Base-by-base conservation (phyloP, 2,797 vertebrate genomes). In the Myotis vivesi region DNA sequence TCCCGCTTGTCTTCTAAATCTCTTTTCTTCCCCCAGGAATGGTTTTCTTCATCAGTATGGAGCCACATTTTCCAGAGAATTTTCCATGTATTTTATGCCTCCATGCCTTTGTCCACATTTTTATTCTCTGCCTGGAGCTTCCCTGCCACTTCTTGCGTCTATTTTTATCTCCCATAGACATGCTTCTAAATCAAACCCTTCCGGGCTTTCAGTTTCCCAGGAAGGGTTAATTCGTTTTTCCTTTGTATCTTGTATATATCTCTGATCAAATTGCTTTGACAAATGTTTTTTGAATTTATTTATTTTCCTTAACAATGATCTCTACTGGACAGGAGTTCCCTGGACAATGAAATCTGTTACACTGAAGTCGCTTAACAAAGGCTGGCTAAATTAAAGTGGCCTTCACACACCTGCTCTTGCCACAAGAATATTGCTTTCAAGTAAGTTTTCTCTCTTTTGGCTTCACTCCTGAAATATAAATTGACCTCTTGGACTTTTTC, bases 401-500 rank as follows among this genome's bases (percentile, higher is more conserved):
- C 46, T 75, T 93, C 55, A 71, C n/a, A 77, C 16, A 84, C 87
- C 57, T 71, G 72, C 57, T 89, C 30, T 79, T 92, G 73, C 36
- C 69, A 75, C 20, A 62, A 95, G n/a, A 64, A 55, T 7, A 3
- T 66, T 22, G 25, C 66, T 94, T 92, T 81, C 88, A 96, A 90
- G 82, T 53, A 93, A 55, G 51, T 89, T 94, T 93, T 95, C 72
- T 94, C 71, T 95, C 92, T 92, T 92, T 91, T 91, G 96, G 77
- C 89, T 97, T 69, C 72, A 91, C 79, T 97, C 95, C 97, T 96
- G 94, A 98, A 98, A 97, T 96, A 98, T 95, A 98, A 97, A 98
- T 97, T 97, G 97, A 98, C 97, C 97, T 97, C 97, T 98, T 95
- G 87, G 96, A 97, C 97, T 94, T 97, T 97, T 97, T 96, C 97